Conservation (phyloP, 1,140 invertebrate species). For the Danaus plexippus region DNA sequence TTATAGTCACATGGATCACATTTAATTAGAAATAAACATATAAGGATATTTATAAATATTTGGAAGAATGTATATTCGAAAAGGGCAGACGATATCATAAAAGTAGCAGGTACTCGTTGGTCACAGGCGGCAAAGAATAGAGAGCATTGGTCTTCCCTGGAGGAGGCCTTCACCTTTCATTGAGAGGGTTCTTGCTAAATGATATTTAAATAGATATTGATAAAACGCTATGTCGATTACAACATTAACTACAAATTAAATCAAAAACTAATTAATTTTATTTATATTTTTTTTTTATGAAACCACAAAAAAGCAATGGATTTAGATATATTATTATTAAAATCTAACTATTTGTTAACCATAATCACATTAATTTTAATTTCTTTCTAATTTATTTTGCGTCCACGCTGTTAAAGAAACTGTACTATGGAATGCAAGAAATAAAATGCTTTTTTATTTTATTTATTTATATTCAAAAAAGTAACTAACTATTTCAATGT, state of each 20-base stretch:
- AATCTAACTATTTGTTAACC: not conserved
- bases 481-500: too few relatives aligned
- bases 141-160: conserved; percentile 15
- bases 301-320: not conserved
- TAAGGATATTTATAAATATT: too few relatives aligned
- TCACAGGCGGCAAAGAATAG: conserved; percentile 13
- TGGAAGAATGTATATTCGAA: too few relatives aligned
- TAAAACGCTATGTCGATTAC: conserved; percentile 4
- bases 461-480: too few relatives aligned
- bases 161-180: conserved; percentile 1
- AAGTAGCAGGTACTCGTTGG: conserved; percentile 18
- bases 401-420: too few relatives aligned
- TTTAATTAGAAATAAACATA: too few relatives aligned
- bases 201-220: not conserved
- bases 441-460: too few relatives aligned
- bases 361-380: conserved; percentile 6
- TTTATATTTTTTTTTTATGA: conserved; percentile 4
- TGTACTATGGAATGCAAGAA: too few relatives aligned
- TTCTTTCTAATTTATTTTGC: not conserved
- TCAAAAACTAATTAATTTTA: not conserved
- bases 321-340: conserved; percentile 3
- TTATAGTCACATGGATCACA: too few relatives aligned
- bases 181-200: not conserved
- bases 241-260: conserved; percentile 1
- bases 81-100: conserved; percentile 18